Base-by-base conservation (phyloP, 2,888 invertebrate genomes). In the Lathronympha strigana region DNA sequence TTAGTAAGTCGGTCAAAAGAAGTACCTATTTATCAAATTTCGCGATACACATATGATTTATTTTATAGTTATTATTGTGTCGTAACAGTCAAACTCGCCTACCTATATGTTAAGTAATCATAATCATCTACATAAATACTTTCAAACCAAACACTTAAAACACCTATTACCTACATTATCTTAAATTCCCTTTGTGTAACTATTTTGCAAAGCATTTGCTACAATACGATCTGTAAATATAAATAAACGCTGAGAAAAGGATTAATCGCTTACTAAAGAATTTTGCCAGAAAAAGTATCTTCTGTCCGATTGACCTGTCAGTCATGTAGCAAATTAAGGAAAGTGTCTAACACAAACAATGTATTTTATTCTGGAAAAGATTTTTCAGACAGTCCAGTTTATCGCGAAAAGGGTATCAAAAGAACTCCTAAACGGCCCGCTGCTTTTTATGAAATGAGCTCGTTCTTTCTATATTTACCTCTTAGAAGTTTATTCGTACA, bases 271-370 rank as follows among this genome's bases (percentile, higher is more conserved):
- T 4, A 50, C 31, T 31, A 31, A 25, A 28, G 2, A 5, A 31
- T 17, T 8, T 36, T 53, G n/a, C 13, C 1, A 36, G 36, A 36
- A 19, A 53, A 51, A 51, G 13, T 4, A 21, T 53, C n/a, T 53
- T 53, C 21, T 15, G 21, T 36, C 9, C 54, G 9, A 45, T 57
- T 45, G 57, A 43, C 31, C 57, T 45, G 57, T 31, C 57, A 57
- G 13, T 28, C 43, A 45, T 45, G 31, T 43, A n/a, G 19, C 19
- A n/a, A 28, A 57, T 57, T 43, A 57, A 6, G 31, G 31, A 13
- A 28, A 28, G 21, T 57, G 57, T 45, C 57, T 31, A 45, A 43
- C 8, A 45, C 57, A 57, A 31, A 23, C 9, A 1, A n/a, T 11
- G 4, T 17, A 9, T 31, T 43, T 45, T 45, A 19, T 57, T 21